Base-by-base conservation (phyloP, 2,888 invertebrate species). In the Aphodius granarius region DNA sequence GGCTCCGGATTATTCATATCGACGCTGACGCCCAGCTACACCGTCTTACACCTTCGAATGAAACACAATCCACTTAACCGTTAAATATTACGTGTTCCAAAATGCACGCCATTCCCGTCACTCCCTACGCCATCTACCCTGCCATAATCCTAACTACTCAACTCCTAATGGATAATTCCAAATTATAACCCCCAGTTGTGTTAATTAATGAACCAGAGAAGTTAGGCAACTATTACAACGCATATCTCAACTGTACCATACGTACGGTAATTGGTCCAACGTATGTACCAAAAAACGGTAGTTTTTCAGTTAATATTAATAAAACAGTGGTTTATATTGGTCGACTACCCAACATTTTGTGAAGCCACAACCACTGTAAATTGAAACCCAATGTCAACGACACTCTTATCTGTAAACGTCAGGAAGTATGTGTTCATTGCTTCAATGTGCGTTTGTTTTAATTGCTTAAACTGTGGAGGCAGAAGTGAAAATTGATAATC, bases 1-100 rank as follows among this genome's bases (percentile, higher is more conserved):
- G 22, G 68, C 68, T 22, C 21, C 68, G 68, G 68, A 21, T 20
- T 68, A 68, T 68, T 68, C 68, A 22, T 68, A 68, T 68, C 22
- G 68, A 68, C 21, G 21, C 20, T 22, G 22, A 68, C 21, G 68
- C 68, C n/a, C n/a, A n/a, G n/a, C n/a, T 68, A 20, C 22, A 16
- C 21, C 20, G 68, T 43, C 43, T 43, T 43, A 43, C 43, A 43
- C 43, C 43, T 43, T 43, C 43, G 43, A 43, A 43, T 43, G 43
- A 20, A 22, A 68, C 20, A 68, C 68, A 68, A 68, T 68, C 68
- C 68, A 68, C 68, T 68, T 68, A 68, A 68, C 20, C 18, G n/a
- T n/a, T 13, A 22, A 68, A 68, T 68, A 68, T 68, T 22, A 68
- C 68, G 19, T 20, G 68, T 20, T 68, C 20, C 22, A 20, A 43